Evolutionary conservation across 2,797 vertebrate species (phyloP).

Genomic region (Dicrostonyx torquatus): DNA sequence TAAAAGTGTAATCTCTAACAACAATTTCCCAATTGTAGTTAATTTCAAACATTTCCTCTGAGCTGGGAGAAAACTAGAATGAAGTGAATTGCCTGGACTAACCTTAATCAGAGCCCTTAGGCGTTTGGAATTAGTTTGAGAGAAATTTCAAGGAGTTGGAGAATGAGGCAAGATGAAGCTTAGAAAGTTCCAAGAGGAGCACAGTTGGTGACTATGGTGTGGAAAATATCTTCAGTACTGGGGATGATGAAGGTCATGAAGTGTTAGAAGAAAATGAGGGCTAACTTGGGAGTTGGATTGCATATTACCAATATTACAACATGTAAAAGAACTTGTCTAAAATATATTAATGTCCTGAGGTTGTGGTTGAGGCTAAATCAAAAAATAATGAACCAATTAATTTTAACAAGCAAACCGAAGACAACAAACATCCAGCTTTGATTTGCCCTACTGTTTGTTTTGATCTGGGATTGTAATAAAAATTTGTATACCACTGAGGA

Average conservation of each 20-base stretch:
- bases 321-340: neutral
- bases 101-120: neutral
- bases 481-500: neutral
- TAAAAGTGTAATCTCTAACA: neutral
- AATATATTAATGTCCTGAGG: neutral
- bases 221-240: neutral
- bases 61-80: neutral
- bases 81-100: neutral
- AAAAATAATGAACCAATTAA: neutral
- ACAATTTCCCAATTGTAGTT: neutral
- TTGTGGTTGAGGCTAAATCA: neutral
- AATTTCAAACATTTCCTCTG: neutral
- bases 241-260: neutral
- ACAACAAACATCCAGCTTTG: neutral
- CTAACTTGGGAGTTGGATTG: neutral
- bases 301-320: neutral
- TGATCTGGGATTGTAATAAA: neutral
- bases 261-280: neutral
- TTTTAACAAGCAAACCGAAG: neutral
- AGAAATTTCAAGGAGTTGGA: neutral
- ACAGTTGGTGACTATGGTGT: neutral
- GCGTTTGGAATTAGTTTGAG: neutral
- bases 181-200: neutral
- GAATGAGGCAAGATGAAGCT: neutral
- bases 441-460: neutral